Percentiles rank a stretch among this genome's conserved stretches.
Evolutionary conservation across 2,113 vertebrate genomes (phyloP).

Genomic region (Alces alces): DNA sequence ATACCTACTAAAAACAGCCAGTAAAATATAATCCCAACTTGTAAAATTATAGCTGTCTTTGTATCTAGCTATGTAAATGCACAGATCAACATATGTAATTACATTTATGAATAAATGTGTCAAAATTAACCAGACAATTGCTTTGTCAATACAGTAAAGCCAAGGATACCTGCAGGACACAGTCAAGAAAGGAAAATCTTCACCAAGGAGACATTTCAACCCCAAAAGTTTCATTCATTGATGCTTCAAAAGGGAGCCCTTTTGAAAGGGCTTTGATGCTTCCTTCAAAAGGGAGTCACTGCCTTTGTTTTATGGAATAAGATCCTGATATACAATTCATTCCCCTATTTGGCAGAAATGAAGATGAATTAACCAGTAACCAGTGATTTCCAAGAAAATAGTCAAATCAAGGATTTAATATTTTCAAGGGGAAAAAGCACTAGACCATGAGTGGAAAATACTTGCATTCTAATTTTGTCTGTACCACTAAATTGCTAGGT

Average conservation of each 20-base stretch:
- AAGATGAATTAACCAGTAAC: not conserved
- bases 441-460: not conserved
- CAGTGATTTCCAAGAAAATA: not conserved
- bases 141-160: not conserved
- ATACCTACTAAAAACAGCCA: not conserved
- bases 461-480: not conserved
- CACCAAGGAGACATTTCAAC: not conserved
- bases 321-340: not conserved
- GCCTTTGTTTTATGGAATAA: not conserved
- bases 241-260: not conserved
- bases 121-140: not conserved
- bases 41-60: not conserved
- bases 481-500: not conserved
- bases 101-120: not conserved
- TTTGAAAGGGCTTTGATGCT: not conserved
- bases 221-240: not conserved
- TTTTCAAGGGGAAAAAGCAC: not conserved
- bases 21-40: not conserved
- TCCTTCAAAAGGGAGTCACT: not conserved
- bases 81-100: not conserved
- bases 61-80: not conserved
- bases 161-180: not conserved
- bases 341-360: not conserved
- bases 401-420: not conserved
- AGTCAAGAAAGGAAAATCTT: not conserved